Conservation (phyloP, 2,113 vertebrate species). For the Eira barbara region DNA sequence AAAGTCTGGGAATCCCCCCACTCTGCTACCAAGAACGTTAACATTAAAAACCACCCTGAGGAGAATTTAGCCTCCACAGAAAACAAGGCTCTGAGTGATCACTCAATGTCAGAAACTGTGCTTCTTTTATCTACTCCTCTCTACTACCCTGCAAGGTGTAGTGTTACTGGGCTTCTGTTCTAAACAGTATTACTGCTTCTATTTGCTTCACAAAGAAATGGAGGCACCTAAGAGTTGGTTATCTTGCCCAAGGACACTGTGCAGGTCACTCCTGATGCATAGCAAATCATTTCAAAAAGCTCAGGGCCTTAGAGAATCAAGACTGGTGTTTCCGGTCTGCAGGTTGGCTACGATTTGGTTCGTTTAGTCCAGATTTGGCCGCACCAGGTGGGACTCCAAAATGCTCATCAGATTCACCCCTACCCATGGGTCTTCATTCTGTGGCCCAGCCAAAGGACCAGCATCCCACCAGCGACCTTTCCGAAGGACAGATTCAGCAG, state of each 20-base stretch:
- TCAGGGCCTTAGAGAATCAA: background rate
- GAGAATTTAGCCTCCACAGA: background rate
- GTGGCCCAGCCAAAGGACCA: background rate
- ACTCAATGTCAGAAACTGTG: accelerated
- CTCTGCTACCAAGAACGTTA: background rate
- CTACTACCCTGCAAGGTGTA: background rate
- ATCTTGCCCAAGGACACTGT: background rate
- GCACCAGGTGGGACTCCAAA: no score
- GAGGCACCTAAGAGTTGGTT: background rate
- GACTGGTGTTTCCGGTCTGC: background rate
- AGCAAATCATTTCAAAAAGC: background rate
- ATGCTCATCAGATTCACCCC: background rate
- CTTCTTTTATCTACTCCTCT: background rate
- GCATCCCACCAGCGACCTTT: background rate
- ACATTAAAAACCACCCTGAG: background rate
- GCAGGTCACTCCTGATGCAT: background rate
- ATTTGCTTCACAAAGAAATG: background rate
- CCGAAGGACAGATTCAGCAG: background rate
- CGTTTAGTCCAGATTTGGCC: background rate
- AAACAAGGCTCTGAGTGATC: background rate
- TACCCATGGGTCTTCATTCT: background rate
- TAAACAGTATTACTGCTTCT: background rate
- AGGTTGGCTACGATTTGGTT: background rate
- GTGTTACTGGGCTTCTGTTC: no score
- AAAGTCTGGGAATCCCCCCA: background rate